Evolutionary conservation across 2,888 invertebrate genomes (phyloP).

Genomic region (Notodonta ziczac): DNA sequence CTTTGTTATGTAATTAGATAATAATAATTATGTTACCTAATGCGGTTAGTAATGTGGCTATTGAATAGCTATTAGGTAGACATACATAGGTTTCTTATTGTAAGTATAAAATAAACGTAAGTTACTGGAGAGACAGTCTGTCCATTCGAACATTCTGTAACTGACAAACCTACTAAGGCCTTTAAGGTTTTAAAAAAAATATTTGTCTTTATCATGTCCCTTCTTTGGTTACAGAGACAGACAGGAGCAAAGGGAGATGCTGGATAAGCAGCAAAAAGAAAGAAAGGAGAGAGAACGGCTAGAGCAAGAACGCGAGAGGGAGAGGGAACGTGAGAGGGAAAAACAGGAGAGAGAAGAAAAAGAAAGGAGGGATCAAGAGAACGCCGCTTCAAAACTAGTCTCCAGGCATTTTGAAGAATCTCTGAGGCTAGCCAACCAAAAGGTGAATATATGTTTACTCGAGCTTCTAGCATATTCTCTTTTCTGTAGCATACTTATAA

Average conservation of each 20-base stretch:
- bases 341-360: constrained; percentile 83
- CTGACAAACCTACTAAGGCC: too few relatives aligned
- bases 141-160: too few relatives aligned
- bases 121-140: too few relatives aligned
- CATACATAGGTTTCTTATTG: too few relatives aligned
- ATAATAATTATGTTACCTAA: too few relatives aligned
- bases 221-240: constrained; percentile 68
- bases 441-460: constrained; percentile 75
- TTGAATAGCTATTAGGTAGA: too few relatives aligned
- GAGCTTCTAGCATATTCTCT: too few relatives aligned
- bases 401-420: constrained; percentile 96
- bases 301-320: constrained; percentile 83
- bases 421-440: constrained; percentile 90
- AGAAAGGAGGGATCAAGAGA: constrained; percentile 86
- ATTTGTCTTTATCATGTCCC: background rate
- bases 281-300: constrained; percentile 86
- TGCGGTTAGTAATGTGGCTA: too few relatives aligned
- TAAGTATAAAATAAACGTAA: too few relatives aligned
- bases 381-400: constrained; percentile 92
- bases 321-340: constrained; percentile 79
- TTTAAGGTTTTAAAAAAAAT: too few relatives aligned
- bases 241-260: constrained; percentile 84
- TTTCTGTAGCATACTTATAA: too few relatives aligned
- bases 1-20: background rate
- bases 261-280: constrained; percentile 89